Evolutionary conservation across 1,140 invertebrate species (phyloP).

Genomic region (Monochamus saltuarius): DNA sequence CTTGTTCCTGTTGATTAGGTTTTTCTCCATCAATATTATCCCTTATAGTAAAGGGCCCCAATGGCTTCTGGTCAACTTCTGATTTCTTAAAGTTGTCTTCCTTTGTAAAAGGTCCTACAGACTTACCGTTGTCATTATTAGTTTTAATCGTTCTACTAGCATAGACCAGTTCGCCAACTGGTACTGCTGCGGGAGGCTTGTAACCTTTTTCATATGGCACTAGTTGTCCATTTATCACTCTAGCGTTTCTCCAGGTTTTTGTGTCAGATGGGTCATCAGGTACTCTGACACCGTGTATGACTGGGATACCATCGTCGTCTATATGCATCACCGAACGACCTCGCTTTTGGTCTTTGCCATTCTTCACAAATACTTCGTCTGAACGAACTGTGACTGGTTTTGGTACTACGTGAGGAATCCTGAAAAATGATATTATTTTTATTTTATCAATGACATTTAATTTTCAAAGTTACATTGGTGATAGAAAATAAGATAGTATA

Average conservation of each 20-base stretch:
- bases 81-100: constrained; percentile 45
- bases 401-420: constrained; percentile 59
- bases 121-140: constrained; percentile 23
- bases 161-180: constrained; percentile 57
- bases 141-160: constrained; percentile 48
- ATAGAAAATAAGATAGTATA: too few relatives aligned
- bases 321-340: constrained; percentile 60
- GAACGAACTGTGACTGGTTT: constrained; percentile 68
- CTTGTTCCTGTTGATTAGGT: constrained; percentile 39
- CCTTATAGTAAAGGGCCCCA: constrained; percentile 50
- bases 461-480: too few relatives aligned
- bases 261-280: constrained; percentile 79
- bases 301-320: constrained; percentile 70
- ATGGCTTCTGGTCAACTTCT: constrained; percentile 30
- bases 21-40: constrained; percentile 44
- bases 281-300: constrained; percentile 77
- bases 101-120: constrained; percentile 47
- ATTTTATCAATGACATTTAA: too few relatives aligned
- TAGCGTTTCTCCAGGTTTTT: constrained; percentile 80
- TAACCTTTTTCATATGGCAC: constrained; percentile 69
- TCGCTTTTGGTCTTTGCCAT: constrained; percentile 51
- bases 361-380: constrained; percentile 60
- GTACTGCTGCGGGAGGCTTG: constrained; percentile 60
- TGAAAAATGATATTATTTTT: too few relatives aligned
- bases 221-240: constrained; percentile 80